phyloP scores from a whole-genome alignment of 92 coral and sea anemone species.

The Virgularia gustaviana region DNA sequence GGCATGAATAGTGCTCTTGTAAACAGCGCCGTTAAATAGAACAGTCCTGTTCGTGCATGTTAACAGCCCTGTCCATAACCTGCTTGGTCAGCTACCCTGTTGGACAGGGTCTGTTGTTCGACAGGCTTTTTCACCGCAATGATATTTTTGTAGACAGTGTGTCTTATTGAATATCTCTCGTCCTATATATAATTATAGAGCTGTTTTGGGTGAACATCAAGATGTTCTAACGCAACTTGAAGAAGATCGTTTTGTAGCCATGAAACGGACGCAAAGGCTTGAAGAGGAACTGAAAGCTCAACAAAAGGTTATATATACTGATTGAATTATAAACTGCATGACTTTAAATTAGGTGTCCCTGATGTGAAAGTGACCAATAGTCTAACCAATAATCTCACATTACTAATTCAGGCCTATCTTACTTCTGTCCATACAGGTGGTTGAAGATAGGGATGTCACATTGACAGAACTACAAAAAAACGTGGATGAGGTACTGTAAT shows the following conservation, averaged over 20 bases:
- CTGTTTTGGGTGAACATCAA: conserved; percentile 83
- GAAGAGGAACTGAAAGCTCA: conserved; percentile 76
- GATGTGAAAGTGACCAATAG: too few species aligned
- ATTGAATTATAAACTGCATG: not conserved
- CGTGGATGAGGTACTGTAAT: not conserved
- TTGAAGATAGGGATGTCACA: conserved; percentile 12
- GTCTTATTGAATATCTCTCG: not conserved
- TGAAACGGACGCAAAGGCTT: conserved; percentile 87
- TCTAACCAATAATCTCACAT: too few species aligned
- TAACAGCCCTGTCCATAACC: too few species aligned
- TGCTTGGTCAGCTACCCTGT: too few species aligned
- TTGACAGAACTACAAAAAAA: not conserved
- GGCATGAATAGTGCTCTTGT: too few species aligned
- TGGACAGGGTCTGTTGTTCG: not conserved
- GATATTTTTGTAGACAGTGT: not conserved
- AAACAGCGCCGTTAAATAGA: too few species aligned
- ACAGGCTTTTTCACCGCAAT: too few species aligned
- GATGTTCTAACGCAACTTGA: conserved; percentile 85
- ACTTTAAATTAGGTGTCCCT: too few species aligned
- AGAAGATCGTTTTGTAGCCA: conserved; percentile 93
- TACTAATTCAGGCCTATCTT: too few species aligned
- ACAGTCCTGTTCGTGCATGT: too few species aligned
- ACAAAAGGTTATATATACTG: conserved; percentile 54
- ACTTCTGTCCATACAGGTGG: not conserved
- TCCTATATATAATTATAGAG: conserved; percentile 43